These are phyloP conservation scores for Nyctibius bracteatus DNA, from an alignment of 2,113 vertebrate species.

Conservation along the genomic window DNA sequence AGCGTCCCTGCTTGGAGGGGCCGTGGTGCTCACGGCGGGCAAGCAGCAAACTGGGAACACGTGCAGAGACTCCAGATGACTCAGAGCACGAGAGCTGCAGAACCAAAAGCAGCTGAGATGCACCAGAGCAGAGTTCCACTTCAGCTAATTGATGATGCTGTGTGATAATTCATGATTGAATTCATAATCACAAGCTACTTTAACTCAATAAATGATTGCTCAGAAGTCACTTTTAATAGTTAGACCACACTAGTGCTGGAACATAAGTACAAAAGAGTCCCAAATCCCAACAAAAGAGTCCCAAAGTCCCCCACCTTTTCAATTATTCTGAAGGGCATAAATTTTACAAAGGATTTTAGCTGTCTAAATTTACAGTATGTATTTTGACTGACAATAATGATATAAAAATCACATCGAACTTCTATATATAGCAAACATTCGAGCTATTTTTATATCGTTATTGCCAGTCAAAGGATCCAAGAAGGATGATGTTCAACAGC, in stretches of 20 bases:
- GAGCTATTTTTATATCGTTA: no score
- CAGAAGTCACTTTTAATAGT: neutral
- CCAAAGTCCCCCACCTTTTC: no score
- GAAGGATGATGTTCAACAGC: neutral
- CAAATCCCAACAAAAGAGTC: neutral
- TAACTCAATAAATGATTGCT: neutral
- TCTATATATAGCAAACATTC: neutral
- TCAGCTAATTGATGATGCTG: neutral
- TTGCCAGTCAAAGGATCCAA: no score
- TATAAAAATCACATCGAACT: neutral
- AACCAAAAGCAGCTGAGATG: neutral
- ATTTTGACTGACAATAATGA: neutral
- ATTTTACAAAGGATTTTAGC: neutral
- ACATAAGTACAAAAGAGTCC: neutral
- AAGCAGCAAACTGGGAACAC: neutral
- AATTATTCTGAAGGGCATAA: neutral
- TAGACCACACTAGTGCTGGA: neutral
- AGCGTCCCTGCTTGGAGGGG: neutral
- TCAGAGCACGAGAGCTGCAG: neutral
- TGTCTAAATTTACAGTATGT: neutral
- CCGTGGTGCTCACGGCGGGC: neutral
- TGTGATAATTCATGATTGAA: neutral
- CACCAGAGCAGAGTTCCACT: neutral
- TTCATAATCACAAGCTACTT: neutral
- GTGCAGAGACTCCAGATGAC: neutral